Evolutionary conservation across 2,888 invertebrate species (phyloP), one percentile per base, ranked within the genome.

Genomic region (Lasioglossum malachurum): DNA sequence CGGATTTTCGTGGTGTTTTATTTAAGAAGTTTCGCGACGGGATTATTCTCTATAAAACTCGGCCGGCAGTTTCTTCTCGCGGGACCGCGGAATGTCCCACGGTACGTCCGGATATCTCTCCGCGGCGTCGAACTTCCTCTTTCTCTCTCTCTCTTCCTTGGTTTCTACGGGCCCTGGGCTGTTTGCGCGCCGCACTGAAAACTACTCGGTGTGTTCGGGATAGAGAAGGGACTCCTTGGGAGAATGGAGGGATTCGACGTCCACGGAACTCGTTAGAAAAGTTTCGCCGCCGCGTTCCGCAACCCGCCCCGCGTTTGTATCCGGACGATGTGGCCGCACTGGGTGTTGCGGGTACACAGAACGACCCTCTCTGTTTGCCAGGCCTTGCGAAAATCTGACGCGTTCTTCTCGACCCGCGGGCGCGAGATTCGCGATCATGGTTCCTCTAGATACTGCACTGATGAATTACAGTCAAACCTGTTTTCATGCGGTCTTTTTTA

Each of bases 191-290:
- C 75, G 79, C 53, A 23, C 64, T 46, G 81, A 78, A 77, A 81
- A 77, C 83, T 81, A 80, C 75, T 46, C 31, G 64, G 72, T 46
- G 38, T 71, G 72, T 73, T 67, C 60, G 73, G 31, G 27, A 60
- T 67, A 69, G 82, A 23, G 80, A 64, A 27, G 16, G 73, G 72
- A 53, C 64, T 35, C 31, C 79, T 82, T 82, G 73, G 88, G 27
- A 60, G 27, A 60, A 60, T 12, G 60, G 27, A n/a, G 60, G 27
- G 78, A 83, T 84, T 87, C 84, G 81, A 74, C 74, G 84, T 46
- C 69, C 78, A 49, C 72, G 82, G 71, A 88, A 88, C 88, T 88
- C 88, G 88, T 88, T 88, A 85, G 72, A 74, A 69, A 88, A 87
- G 80, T 88, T 87, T 81, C 57, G 31, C n/a, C 78, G 41, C 35